phyloP scores from a whole-genome alignment of 2,797 vertebrate species.

The Botia almorhae region DNA sequence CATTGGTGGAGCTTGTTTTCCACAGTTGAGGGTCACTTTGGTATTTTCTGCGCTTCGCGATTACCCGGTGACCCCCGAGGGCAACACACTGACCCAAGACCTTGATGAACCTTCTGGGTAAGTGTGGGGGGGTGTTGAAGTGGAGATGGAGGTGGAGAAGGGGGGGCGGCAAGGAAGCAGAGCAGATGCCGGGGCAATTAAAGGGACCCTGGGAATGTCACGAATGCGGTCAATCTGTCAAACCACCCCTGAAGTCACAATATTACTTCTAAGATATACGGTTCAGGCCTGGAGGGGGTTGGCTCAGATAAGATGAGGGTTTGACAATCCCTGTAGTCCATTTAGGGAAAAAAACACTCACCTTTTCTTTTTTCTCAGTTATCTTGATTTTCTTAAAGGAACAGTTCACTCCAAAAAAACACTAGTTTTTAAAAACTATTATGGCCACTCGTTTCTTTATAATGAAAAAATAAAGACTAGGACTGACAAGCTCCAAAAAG shows the following conservation, averaged over 20 bases:
- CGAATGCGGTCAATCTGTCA: constrained; percentile 85
- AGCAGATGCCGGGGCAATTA: constrained; percentile 85
- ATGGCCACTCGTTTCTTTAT: background rate
- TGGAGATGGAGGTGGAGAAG: constrained; percentile 52
- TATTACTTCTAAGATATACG: constrained; percentile 82
- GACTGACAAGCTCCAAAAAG: background rate
- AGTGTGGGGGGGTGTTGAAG: constrained; percentile 35
- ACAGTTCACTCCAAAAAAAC: background rate
- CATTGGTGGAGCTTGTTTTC: constrained; percentile 63
- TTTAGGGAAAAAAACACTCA: constrained; percentile 49
- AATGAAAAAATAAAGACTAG: background rate
- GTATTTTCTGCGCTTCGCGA: constrained; percentile 73
- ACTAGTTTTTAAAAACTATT: too few species aligned
- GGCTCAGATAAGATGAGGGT: constrained; percentile 69
- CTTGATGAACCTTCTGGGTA: constrained; percentile 63
- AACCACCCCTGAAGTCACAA: constrained; percentile 78
- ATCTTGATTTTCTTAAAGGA: constrained; percentile 34
- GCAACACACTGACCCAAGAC: constrained; percentile 72
- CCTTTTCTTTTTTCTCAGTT: constrained; percentile 42
- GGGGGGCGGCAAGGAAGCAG: constrained; percentile 73
- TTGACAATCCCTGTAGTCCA: constrained; percentile 60
- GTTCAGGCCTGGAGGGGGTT: constrained; percentile 72
- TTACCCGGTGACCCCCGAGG: constrained; percentile 73
- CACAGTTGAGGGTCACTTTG: constrained; percentile 62
- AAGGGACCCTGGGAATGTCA: constrained; percentile 80